Percentiles rank a stretch among this genome's conserved stretches.
phyloP scores from a whole-genome alignment of 2,113 vertebrate species.

The Maylandia zebra region DNA sequence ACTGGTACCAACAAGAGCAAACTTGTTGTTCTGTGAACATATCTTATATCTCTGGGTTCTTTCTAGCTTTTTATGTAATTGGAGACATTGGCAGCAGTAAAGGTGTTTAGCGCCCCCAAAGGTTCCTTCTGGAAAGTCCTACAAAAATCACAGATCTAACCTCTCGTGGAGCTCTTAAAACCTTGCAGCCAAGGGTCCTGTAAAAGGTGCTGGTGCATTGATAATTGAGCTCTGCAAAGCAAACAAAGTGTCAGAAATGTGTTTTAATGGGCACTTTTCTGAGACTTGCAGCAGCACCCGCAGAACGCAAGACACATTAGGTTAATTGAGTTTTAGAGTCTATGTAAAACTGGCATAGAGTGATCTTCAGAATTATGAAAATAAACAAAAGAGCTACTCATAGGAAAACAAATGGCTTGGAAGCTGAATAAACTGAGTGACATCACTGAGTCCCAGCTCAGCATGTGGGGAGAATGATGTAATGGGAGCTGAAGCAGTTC shows the following conservation, averaged over 20 bases:
- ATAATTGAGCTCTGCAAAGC: slow-evolving; percentile 67
- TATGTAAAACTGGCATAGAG: slow-evolving; percentile 50
- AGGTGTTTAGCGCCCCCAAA: slow-evolving; percentile 58
- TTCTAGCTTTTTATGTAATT: not conserved
- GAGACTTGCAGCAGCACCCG: not conserved
- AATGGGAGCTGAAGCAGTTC: slow-evolving; percentile 38
- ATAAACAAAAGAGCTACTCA: slow-evolving; percentile 65
- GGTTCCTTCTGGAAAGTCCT: slow-evolving; percentile 48
- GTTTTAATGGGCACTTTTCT: slow-evolving; percentile 49
- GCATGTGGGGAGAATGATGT: slow-evolving; percentile 51
- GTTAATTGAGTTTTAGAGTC: slow-evolving; percentile 56
- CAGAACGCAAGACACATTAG: slow-evolving; percentile 18
- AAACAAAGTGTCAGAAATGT: slow-evolving; percentile 49
- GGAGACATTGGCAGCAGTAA: slow-evolving; percentile 29
- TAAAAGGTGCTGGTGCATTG: slow-evolving; percentile 67
- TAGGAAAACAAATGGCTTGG: slow-evolving; percentile 52
- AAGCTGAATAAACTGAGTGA: slow-evolving; percentile 37
- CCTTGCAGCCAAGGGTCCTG: slow-evolving; percentile 41
- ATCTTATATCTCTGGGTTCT: slow-evolving; percentile 10
- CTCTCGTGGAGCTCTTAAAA: slow-evolving; percentile 54
- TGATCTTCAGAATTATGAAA: slow-evolving; percentile 53
- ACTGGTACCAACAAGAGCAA: slow-evolving; percentile 21
- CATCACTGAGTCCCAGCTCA: slow-evolving; percentile 39
- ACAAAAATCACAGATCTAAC: slow-evolving; percentile 55
- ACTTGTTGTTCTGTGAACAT: slow-evolving; percentile 14